Evolutionary conservation across 2,113 vertebrate species (phyloP), one percentile per base, ranked within the genome.

Genomic region (Salvelinus namaycush): DNA sequence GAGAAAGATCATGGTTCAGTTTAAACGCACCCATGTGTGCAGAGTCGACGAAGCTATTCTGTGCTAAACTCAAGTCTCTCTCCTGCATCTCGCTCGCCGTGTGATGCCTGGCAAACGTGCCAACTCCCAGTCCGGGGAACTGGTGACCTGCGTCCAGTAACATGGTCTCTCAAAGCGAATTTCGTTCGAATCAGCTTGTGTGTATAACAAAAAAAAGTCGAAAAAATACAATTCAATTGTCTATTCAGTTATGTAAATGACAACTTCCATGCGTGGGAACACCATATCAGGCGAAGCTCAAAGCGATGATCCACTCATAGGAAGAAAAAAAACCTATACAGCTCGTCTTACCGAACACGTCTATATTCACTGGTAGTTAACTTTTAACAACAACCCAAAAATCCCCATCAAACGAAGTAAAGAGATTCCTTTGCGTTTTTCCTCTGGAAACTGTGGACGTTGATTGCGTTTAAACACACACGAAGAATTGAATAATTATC

Each of bases 1-100:
- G 95, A 12, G 97, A 98, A 85, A 99, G 94, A 79, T 99, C 97
- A 82, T 99, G 97, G 94, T 98, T 98, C 68, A 99, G 95, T 90
- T 99, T 98, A 91, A 98, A 99, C 72, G 97, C 97, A 62, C 97
- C 97, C 97, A 99, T 98, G 95, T 98, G 98, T 64, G 96, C 96
- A 34, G 97, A 95, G 93, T 99, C 97, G 85, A 97, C 97, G 89
- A 99, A 99, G 93, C 95, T 94, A 91, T 97, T 99, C 76, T 98
- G 97, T 68, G 96, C 95, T 93, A 99, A 92, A 92, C 95, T 97
- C 93, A 99, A 94, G 90, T 99, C 97, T 82, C 97, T 95, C 72
- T 99, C 98, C 90, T 97, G 97, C 97, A 98, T 97, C 83, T 99
- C 97, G 74, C 95, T 95, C 9, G 93, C 86, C n/a, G 94, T 95